Evolutionary conservation across 2,797 vertebrate species (phyloP).

Genomic region (Brachymystax lenok): DNA sequence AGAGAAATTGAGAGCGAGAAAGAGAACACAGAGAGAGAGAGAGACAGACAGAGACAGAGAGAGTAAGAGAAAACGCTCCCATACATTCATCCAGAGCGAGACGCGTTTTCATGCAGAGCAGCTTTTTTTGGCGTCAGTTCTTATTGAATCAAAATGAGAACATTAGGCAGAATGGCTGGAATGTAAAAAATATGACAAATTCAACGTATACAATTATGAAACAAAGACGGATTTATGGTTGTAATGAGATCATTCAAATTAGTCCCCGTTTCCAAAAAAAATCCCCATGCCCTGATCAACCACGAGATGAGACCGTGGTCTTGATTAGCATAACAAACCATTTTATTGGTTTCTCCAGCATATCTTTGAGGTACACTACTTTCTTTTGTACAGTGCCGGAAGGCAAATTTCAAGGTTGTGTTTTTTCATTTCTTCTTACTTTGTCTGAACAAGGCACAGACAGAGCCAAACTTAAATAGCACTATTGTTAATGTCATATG

Average conservation of each 20-base stretch:
- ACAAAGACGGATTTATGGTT: background rate
- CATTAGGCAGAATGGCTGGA: background rate
- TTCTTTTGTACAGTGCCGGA: conserved; percentile 3
- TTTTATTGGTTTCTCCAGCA: background rate
- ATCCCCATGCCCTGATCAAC: conserved; percentile 17
- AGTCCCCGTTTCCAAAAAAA: background rate
- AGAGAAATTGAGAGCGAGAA: background rate
- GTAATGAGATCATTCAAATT: conserved; percentile 6
- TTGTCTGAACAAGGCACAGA: background rate
- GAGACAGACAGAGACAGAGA: conserved; percentile 27
- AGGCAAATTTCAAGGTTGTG: background rate
- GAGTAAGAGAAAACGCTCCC: background rate
- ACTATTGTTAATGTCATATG: no score
- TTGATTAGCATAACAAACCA: conserved; percentile 16
- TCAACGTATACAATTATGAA: conserved; percentile 19
- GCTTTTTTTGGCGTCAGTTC: background rate
- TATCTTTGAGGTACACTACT: conserved; percentile 1
- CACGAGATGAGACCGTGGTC: conserved; percentile 6
- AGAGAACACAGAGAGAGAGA: no score
- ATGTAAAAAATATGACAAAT: conserved; percentile 4
- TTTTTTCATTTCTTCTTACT: background rate
- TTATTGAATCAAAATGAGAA: conserved; percentile 3
- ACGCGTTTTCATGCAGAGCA: background rate
- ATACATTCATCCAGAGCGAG: background rate
- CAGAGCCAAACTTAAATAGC: conserved; percentile 6